Evolutionary conservation across 2,113 vertebrate species (phyloP), one percentile per base, ranked within the genome.

Genomic region (Chamaea fasciata): DNA sequence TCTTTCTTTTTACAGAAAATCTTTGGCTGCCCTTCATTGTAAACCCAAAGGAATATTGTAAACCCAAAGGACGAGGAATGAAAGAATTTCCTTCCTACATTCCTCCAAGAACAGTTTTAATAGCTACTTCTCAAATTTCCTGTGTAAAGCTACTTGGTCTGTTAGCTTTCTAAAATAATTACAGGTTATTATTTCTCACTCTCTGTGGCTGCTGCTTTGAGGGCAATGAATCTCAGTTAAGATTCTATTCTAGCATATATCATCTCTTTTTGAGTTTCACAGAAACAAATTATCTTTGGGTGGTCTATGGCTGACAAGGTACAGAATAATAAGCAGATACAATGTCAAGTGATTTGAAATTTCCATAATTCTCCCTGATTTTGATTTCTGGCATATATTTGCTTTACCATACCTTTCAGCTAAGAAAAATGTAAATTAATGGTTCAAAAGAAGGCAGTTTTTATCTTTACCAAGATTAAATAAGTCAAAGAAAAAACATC

Each of bases 301-400:
- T 95, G 74, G 56, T 79, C 41, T 94, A 50, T 55, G 59, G 39
- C 52, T 95, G 68, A 49, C 57, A 67, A 26, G 10, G 26, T 75
- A 68, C 23, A 90, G 64, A 96, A 90, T 65, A 81, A n/a, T 60
- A 89, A 94, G 60, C 21, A 82, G 87, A 79, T 63, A 83, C 18
- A 49, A 71, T 68, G 41, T 70, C 79, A 94, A 97, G 64, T 41
- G 13, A 60, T 87, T 65, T 89, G 62, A 64, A 82, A 57, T 92
- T 83, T 76, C 57, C 57, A 21, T 71, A 42, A 52, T 67, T 60
- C 31, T 79, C 65, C 50, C 7, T 77, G 19, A 35, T 94, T 95
- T 28, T 94, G 65, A 95, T 92, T 96, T 95, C 81, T 95, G 92
- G 80, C 57, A 95, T 91, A 75, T 84, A 87, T 84, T 94, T 96